Percentiles rank a stretch among this genome's conserved stretches.
These are phyloP conservation scores for Telmatherina bonti DNA, from an alignment of 2,797 vertebrate genomes.

Conservation along the genomic window DNA sequence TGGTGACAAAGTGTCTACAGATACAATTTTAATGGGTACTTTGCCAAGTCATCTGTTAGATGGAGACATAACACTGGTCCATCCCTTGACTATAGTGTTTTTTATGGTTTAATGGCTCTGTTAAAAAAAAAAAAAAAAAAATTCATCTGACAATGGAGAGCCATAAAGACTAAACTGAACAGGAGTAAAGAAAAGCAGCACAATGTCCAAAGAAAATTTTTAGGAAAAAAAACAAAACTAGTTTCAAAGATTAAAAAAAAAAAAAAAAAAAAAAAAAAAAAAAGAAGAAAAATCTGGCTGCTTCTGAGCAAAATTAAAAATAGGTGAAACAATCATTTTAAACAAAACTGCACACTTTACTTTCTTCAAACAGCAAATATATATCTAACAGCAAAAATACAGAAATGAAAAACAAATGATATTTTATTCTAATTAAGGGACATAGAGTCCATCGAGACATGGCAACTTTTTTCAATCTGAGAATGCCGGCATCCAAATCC, in stretches of 20 bases:
- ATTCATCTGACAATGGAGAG: not conserved
- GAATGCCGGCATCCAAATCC: constrained; percentile 16
- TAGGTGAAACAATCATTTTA: not conserved
- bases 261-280: too few relatives aligned
- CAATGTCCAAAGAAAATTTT: not conserved
- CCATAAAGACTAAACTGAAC: not conserved
- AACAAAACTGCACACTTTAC: not conserved
- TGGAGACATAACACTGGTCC: not conserved
- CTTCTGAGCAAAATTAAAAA: not conserved
- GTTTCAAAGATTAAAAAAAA: too few relatives aligned
- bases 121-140: not conserved
- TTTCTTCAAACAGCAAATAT: not conserved
- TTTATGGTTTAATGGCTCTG: not conserved
- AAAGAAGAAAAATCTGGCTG: too few relatives aligned
- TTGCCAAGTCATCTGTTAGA: not conserved
- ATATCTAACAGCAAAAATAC: not conserved
- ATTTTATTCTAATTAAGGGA: not conserved
- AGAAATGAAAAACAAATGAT: too few relatives aligned
- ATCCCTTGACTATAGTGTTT: not conserved
- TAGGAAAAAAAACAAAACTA: too few relatives aligned
- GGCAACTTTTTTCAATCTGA: not conserved
- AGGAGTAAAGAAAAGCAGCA: not conserved
- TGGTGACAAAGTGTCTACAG: not conserved
- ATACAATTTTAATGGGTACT: constrained; percentile 4
- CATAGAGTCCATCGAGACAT: not conserved